These are phyloP conservation scores for Sapayoa aenigma DNA, from an alignment of 2,113 vertebrate species.

Conservation along the genomic window DNA sequence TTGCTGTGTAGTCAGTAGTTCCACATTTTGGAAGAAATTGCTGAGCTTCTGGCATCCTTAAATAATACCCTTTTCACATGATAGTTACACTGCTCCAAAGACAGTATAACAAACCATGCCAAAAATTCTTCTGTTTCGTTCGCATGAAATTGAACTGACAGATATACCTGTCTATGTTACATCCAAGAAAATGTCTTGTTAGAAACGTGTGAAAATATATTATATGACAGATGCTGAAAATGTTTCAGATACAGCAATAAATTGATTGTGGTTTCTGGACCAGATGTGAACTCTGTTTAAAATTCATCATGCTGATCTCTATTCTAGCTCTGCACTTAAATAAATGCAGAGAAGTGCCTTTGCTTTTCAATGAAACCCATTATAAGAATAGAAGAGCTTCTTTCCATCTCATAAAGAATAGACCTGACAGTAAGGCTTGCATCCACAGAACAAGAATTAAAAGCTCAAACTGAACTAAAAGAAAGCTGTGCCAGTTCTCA, in stretches of 20 bases:
- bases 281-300: slow-evolving; percentile 76
- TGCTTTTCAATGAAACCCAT: slow-evolving; percentile 55
- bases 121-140: slow-evolving; percentile 73
- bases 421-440: slow-evolving; percentile 30
- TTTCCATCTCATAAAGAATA: slow-evolving; percentile 38
- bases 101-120: slow-evolving; percentile 63
- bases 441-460: slow-evolving; percentile 3
- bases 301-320: slow-evolving; percentile 65
- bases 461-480: slow-evolving; percentile 10
- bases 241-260: slow-evolving; percentile 75
- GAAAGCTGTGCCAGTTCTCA: neutral
- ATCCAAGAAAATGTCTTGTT: slow-evolving; percentile 76
- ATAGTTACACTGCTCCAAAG: slow-evolving; percentile 70
- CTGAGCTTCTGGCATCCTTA: slow-evolving; percentile 66
- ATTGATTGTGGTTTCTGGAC: slow-evolving; percentile 73
- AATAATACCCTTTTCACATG: slow-evolving; percentile 69
- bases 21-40: slow-evolving; percentile 62
- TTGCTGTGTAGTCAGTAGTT: slow-evolving; percentile 64
- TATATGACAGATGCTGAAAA: slow-evolving; percentile 75
- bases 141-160: slow-evolving; percentile 74
- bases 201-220: slow-evolving; percentile 78
- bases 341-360: slow-evolving; percentile 64
- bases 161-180: slow-evolving; percentile 76
- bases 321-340: slow-evolving; percentile 53
- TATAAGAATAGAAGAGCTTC: slow-evolving; percentile 44